Evolutionary conservation across 37 sponge, comb jelly and placozoan species (phyloP), one percentile per base, ranked within the genome.

Genomic region (Aplysina aerophoba): DNA sequence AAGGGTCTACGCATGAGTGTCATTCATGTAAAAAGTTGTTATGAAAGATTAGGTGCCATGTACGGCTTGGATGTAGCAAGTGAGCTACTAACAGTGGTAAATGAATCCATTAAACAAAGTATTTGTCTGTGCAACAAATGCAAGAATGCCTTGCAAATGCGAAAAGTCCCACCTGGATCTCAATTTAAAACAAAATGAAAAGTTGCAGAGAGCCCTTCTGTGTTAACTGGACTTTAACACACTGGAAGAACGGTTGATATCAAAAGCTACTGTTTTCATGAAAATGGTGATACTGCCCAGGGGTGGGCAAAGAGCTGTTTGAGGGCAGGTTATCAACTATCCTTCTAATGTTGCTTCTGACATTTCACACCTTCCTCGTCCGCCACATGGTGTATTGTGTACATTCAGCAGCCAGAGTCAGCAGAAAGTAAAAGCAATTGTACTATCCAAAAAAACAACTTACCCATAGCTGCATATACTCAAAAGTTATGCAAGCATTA

Each of bases 201-300:
- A 44, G 50, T 44, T 8, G 50, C 50, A 44, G 50, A 44, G 50
- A 44, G 3, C 50, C 50, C 50, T 44, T 44, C 50, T 44, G 50
- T 11, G 50, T 44, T 44, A 44, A 44, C 6, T 44, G 50, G 50
- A 44, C 50, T 44, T n/a, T 8, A 44, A 44, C 50, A 44, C 50
- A 11, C 8, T 44, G 50, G 50, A 44, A 8, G 6, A 44, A 8
- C 50, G 50, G 8, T 44, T 44, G 50, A 62, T 62, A 13, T 62
- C 64, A 62, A 62, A 62, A 13, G 64, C 64, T 13, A 62, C 64
- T 62, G 64, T 62, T 62, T 62, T 62, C 64, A 62, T 62, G 64
- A 62, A 62, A 62, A n/a, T 62, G 64, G 64, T 62, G 12, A 62
- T 62, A 3, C 11, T 62, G 28, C 64, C 64, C 5, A 62, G 64